Evolutionary conservation across 1,140 invertebrate species (phyloP).

Genomic region (Dendroctonus valens): DNA sequence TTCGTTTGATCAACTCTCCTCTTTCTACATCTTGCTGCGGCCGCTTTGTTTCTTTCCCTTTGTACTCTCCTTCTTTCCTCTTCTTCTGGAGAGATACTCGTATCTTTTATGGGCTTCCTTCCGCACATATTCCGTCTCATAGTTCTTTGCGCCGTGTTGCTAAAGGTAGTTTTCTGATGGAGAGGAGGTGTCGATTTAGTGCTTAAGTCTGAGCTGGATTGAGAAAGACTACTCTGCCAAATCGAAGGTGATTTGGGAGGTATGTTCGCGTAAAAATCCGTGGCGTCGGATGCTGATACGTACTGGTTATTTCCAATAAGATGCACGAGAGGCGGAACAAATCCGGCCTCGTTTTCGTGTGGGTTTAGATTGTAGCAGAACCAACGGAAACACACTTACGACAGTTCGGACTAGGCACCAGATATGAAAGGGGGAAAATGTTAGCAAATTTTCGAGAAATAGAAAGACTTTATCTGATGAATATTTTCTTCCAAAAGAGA

Average conservation of each 20-base stretch:
- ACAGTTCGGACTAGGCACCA: too few relatives aligned
- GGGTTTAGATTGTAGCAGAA: conserved; percentile 65
- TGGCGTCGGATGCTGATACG: conserved; percentile 42
- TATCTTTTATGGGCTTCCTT: conserved; percentile 64
- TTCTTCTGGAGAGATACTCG: conserved; percentile 84
- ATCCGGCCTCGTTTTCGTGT: conserved; percentile 83
- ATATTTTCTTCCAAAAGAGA: too few relatives aligned
- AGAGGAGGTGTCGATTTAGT: conserved; percentile 53
- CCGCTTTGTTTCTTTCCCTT: conserved; percentile 92
- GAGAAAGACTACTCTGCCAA: conserved; percentile 47
- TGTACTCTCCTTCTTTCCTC: conserved; percentile 82
- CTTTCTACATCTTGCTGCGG: conserved; percentile 93
- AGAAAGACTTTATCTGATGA: too few relatives aligned
- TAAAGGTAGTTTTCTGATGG: conserved; percentile 42
- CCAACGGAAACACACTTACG: too few relatives aligned
- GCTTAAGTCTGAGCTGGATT: conserved; percentile 50
- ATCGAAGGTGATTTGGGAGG: conserved; percentile 42
- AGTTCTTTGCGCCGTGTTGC: conserved; percentile 52
- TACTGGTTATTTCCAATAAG: conserved; percentile 50
- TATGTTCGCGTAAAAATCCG: conserved; percentile 42
- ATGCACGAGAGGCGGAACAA: conserved; percentile 79
- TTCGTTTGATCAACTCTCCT: conserved; percentile 94
- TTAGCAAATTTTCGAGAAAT: too few relatives aligned
- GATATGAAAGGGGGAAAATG: too few relatives aligned
- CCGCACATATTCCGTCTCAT: conserved; percentile 42